Percentiles rank a stretch among this genome's conserved stretches.
phyloP scores from a whole-genome alignment of 2,113 vertebrate genomes.

The Muntiacus muntjak region DNA sequence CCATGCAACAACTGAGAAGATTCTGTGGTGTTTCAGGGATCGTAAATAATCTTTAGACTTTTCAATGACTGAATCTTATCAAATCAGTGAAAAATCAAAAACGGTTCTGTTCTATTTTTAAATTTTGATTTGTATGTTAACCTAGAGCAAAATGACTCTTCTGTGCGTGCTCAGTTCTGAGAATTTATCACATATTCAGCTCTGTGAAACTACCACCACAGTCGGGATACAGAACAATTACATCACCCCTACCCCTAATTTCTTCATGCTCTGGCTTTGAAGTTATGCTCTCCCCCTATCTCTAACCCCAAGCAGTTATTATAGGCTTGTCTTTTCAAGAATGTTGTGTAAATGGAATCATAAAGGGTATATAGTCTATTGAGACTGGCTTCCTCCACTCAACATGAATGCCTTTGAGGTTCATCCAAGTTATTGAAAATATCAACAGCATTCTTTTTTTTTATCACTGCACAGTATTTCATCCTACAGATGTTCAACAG shows the following conservation, averaged over 20 bases:
- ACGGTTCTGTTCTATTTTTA: background rate
- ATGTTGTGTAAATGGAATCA: background rate
- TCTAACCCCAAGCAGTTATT: background rate
- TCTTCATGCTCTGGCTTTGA: background rate
- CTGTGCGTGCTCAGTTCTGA: background rate
- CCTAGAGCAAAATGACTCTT: background rate
- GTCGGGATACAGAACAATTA: background rate
- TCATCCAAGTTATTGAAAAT: background rate
- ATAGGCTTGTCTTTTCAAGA: background rate
- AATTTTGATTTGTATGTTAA: background rate
- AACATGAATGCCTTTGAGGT: background rate
- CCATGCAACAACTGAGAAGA: background rate
- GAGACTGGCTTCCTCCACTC: background rate
- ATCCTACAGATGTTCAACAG: background rate
- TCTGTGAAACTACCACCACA: background rate
- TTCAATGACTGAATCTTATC: background rate
- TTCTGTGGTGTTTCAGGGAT: background rate
- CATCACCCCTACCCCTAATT: background rate
- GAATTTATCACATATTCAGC: background rate
- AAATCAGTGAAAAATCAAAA: background rate
- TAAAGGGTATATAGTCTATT: background rate
- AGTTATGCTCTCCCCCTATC: background rate
- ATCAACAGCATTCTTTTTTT: background rate
- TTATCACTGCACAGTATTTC: background rate
- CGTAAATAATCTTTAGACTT: background rate